phyloP scores from a whole-genome alignment of 2,888 invertebrate genomes.

The Furcula furcula region DNA sequence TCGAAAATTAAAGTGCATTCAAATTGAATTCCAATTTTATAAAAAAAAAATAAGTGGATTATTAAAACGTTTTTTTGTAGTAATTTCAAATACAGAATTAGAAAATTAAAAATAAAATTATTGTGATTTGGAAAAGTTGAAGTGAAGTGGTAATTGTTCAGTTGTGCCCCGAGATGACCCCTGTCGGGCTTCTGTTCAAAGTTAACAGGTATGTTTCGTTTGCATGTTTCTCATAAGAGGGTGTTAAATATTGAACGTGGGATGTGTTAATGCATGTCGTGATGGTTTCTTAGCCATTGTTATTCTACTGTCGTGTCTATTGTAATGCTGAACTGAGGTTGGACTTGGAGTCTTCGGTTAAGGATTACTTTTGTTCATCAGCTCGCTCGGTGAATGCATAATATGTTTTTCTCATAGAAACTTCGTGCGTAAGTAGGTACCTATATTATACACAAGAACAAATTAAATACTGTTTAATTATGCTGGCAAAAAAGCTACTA shows the following conservation, averaged over 20 bases:
- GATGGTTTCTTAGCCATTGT: slow-evolving; percentile 26
- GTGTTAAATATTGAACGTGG: slow-evolving; percentile 53
- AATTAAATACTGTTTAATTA: too few species aligned
- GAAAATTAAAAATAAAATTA: slow-evolving; percentile 1
- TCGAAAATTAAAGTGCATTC: slow-evolving; percentile 3
- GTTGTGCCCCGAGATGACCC: slow-evolving; percentile 69
- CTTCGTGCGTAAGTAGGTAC: too few species aligned
- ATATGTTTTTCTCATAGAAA: slow-evolving; percentile 10
- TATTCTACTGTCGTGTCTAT: slow-evolving; percentile 30
- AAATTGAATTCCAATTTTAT: slow-evolving; percentile 2
- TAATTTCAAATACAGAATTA: too few species aligned
- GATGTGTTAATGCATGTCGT: slow-evolving; percentile 44
- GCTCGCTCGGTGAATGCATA: slow-evolving; percentile 19
- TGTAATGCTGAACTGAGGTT: slow-evolving; percentile 25
- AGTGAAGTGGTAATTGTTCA: slow-evolving; percentile 35
- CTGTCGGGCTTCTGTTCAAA: slow-evolving; percentile 83
- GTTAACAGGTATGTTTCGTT: slow-evolving; percentile 79
- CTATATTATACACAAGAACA: too few species aligned
- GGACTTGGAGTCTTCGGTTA: slow-evolving; percentile 22
- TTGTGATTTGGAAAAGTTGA: slow-evolving; percentile 11
- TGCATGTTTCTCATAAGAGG: slow-evolving; percentile 25
- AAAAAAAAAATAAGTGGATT: slow-evolving; percentile 7
- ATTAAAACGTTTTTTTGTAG: too few species aligned
- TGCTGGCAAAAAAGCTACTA: too few species aligned
- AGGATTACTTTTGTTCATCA: slow-evolving; percentile 24